Base-by-base conservation (phyloP, 1,140 invertebrate genomes). In the Chymomyza costata region DNA sequence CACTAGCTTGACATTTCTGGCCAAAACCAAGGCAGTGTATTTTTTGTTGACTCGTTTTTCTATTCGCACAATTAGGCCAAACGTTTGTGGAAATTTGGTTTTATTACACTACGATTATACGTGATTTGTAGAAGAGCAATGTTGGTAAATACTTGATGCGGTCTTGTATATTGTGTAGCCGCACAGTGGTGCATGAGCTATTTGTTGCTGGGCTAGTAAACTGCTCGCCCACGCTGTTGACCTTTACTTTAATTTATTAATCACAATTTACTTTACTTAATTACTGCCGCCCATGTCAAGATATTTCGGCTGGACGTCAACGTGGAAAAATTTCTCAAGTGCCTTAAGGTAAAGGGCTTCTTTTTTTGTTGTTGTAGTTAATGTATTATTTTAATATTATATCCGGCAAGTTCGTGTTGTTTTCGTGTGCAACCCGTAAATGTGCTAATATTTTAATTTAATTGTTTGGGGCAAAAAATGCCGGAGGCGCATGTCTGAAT, bases 331-430 rank as follows among this genome's bases (percentile, higher is more conserved):
- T 25, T 25, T 25, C n/a, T n/a, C n/a, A n/a, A n/a, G n/a, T n/a
- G n/a, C n/a, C n/a, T n/a, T n/a, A n/a, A 8, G 21, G 3, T 25
- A 25, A 25, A 25, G 21, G 3, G 21, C 15, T 18, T 13, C 15
- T 40, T 40, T 17, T 5, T 18, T n/a, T 18, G 6, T 76, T 78
- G 66, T 49, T 59, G 15, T 65, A 71, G 57, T 71, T 78, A 76
- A 78, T 76, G 71, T 76, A 78, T 76, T 76, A 78, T 78, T 76
- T 76, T 71, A 76, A 76, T 71, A 43, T 60, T 60, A 59, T 63
- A 52, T 76, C 71, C 71, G 66, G 62, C 56, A 51, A 49, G 49
- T 78, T 71, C 71, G 71, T 76, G 71, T 78, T 25, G 8, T 25
- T 25, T 25, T 25, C 3, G 21, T 8, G 21, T 5, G 21, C 21